A percentile compares a stretch with the other conserved stretches of the same genome.
Conservation (phyloP, 2,888 invertebrate species). For the Nysson spinosus region DNA sequence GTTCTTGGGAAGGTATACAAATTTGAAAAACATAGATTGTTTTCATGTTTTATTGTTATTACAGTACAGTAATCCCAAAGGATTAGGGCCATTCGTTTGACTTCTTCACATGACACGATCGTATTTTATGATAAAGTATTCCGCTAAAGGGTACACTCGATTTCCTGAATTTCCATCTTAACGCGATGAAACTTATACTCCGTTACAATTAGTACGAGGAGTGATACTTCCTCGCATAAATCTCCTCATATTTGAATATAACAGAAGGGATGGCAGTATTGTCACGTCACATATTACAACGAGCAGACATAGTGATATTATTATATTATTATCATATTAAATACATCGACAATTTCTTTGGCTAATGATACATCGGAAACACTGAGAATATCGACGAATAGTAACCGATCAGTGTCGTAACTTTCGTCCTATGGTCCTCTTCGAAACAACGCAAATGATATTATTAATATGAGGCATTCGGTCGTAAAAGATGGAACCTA, state of each 20-base stretch:
- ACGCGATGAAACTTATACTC: too few species aligned
- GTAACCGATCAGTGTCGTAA: neutral
- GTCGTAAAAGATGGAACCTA: too few species aligned
- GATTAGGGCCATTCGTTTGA: slow-evolving; percentile 43
- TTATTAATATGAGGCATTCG: too few species aligned
- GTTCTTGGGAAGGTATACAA: too few species aligned
- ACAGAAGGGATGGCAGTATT: slow-evolving; percentile 67
- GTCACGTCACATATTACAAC: slow-evolving; percentile 65
- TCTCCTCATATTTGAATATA: slow-evolving; percentile 30
- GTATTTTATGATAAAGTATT: slow-evolving; percentile 29
- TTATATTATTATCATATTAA: slow-evolving; percentile 24
- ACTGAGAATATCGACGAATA: slow-evolving; percentile 12
- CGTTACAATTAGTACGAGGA: too few species aligned
- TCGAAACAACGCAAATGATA: neutral
- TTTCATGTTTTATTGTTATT: slow-evolving; percentile 35
- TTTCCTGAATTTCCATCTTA: neutral
- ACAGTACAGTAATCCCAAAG: slow-evolving; percentile 39
- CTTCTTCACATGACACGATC: slow-evolving; percentile 12
- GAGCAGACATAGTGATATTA: slow-evolving; percentile 46
- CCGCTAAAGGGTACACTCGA: slow-evolving; percentile 7
- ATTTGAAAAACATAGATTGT: neutral
- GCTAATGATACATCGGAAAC: slow-evolving; percentile 29
- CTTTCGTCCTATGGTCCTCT: neutral
- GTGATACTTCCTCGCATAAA: too few species aligned
- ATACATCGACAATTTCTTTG: slow-evolving; percentile 32